Base-by-base conservation (phyloP, 2,888 invertebrate genomes). In the Drosophila paramelanica region DNA sequence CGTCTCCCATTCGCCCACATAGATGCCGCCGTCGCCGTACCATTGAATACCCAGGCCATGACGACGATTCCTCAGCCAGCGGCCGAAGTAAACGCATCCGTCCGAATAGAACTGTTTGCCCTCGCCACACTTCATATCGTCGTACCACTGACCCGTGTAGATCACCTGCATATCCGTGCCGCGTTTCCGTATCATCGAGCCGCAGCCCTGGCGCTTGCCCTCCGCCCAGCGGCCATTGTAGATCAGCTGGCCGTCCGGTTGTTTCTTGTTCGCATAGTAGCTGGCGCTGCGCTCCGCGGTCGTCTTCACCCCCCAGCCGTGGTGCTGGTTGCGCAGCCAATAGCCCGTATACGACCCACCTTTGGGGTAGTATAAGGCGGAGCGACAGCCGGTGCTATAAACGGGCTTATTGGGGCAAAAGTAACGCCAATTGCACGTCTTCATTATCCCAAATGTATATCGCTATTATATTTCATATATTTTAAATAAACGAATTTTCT, bases 21-120 rank as follows among this genome's bases (percentile, higher is more conserved):
- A 92, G 39, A 91, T 77, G 8, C 76, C 55, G 1, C 89, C 90
- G 77, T 91, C 81, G 3, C 65, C 75, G 65, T 88, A 91, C 92
- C 92, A 92, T 75, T 89, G 90, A 27, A 92, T 90, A 27, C 92
- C 92, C 31, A 90, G 62, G 1, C 92, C 92, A 60, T 89, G 83
- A 0, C 91, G 88, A 14, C 91, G 81, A 77, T 91, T 90, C 2
- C 75, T 56, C 6, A 74, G 57, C 92, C 92, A 92, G 31, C 81
- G 72, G 7, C 92, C 92, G 49, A 89, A 92, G 61, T 91, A 92
- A 3, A 89, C 80, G 25, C 77, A 73, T 1, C 91, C 90, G 61
- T 92, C 84, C 0, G 75, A 38, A 66, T 89, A 91, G 65, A 89
- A 90, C 47, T 91, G 89, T 53, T 92, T 92, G n/a, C 92, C 92